Conservation (phyloP, 2,797 vertebrate species). For the Pseudomugil tenellus region DNA sequence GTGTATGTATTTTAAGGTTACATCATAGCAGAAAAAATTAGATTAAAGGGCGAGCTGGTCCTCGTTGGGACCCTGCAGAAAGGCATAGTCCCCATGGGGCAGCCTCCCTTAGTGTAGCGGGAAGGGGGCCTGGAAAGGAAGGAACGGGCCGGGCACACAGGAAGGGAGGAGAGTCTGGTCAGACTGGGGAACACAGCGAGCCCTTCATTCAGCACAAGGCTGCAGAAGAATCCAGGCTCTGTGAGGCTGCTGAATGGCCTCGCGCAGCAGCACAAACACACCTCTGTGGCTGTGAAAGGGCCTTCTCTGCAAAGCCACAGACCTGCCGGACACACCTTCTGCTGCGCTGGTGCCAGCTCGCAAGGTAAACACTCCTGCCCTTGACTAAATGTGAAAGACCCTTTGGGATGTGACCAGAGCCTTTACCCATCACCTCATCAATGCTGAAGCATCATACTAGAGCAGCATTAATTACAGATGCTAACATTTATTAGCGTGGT, state of each 20-base stretch:
- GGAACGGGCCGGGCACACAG: constrained; percentile 88
- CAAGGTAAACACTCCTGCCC: constrained; percentile 78
- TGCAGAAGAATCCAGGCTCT: constrained; percentile 92
- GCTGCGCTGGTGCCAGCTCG: constrained; percentile 52
- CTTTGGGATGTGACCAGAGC: constrained; percentile 75
- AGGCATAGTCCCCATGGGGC: constrained; percentile 59
- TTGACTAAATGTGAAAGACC: constrained; percentile 66
- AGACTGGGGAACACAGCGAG: constrained; percentile 83
- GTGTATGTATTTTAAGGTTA: constrained; percentile 11
- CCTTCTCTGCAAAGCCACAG: constrained; percentile 84
- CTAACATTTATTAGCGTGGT: background rate
- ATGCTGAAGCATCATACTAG: constrained; percentile 24
- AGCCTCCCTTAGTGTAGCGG: constrained; percentile 41
- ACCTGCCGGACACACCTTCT: constrained; percentile 83
- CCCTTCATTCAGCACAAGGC: constrained; percentile 88
- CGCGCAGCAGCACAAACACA: constrained; percentile 86
- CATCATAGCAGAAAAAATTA: constrained; percentile 9
- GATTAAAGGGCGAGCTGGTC: constrained; percentile 21
- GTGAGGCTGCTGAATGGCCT: constrained; percentile 86
- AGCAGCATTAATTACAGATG: constrained; percentile 16
- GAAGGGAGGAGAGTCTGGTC: constrained; percentile 90
- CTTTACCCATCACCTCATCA: constrained; percentile 56
- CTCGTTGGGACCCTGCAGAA: constrained; percentile 17
- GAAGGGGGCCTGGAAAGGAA: constrained; percentile 81
- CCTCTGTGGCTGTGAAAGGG: constrained; percentile 88